phyloP scores from a whole-genome alignment of 1,140 invertebrate genomes.

The Micrasema longulum region DNA sequence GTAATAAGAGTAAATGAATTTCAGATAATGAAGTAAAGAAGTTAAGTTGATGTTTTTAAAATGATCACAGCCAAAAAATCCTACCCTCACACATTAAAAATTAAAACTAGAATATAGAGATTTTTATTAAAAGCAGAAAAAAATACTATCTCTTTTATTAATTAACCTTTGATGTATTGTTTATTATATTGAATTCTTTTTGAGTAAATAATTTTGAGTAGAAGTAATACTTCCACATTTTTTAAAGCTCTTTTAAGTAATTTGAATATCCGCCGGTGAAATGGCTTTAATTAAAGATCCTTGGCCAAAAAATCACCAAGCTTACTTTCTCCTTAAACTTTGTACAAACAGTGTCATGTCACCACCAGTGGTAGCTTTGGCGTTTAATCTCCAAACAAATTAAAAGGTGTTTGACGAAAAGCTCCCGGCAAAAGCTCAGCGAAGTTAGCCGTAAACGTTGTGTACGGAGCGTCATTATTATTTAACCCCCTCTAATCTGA shows the following conservation, averaged over 20 bases:
- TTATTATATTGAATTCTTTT: no score
- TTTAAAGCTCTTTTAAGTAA: slow-evolving; percentile 1
- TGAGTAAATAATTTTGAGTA: no score
- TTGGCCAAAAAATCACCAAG: neutral
- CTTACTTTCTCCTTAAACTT: neutral
- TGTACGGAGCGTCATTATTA: slow-evolving; percentile 9
- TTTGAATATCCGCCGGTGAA: slow-evolving; percentile 5
- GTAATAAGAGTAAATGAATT: no score
- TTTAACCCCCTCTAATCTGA: slow-evolving; percentile 4
- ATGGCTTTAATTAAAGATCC: slow-evolving; percentile 23
- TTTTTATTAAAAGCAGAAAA: no score
- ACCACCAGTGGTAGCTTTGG: slow-evolving; percentile 7
- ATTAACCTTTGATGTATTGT: no score
- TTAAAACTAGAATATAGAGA: no score
- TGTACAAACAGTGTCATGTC: slow-evolving; percentile 14
- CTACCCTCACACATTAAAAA: no score
- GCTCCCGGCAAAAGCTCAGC: slow-evolving; percentile 14
- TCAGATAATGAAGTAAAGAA: no score
- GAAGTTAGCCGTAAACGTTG: neutral
- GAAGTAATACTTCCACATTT: no score
- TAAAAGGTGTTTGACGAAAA: slow-evolving; percentile 25
- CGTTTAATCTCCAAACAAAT: slow-evolving; percentile 25
- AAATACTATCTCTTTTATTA: no score
- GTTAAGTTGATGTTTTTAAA: no score
- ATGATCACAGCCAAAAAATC: no score